Conservation (phyloP, 2,797 vertebrate genomes). For the Hephaestus fuliginosus region DNA sequence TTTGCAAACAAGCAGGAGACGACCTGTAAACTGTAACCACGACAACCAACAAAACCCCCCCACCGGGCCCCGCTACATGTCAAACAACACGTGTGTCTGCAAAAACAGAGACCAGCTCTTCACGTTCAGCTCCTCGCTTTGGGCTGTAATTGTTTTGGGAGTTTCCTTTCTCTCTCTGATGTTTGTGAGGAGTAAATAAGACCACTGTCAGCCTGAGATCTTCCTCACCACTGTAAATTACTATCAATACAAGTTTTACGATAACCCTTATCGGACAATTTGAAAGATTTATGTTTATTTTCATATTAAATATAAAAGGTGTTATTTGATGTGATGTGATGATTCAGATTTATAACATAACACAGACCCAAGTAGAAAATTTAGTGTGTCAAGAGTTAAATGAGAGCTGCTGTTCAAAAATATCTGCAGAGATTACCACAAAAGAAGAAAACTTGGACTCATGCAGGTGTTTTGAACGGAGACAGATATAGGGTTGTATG, state of each 20-base stretch:
- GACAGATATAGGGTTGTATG: not conserved
- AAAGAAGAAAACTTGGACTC: too few relatives aligned
- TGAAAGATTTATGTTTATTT: not conserved
- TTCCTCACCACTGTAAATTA: too few relatives aligned
- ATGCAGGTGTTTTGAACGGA: too few relatives aligned
- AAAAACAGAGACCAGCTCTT: not conserved
- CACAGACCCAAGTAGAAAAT: too few relatives aligned
- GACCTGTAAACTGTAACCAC: slow-evolving; percentile 20
- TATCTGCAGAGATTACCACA: too few relatives aligned
- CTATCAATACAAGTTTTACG: too few relatives aligned
- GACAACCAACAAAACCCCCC: not conserved
- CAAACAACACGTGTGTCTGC: not conserved
- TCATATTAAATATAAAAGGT: not conserved
- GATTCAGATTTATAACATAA: too few relatives aligned
- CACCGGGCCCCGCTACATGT: not conserved
- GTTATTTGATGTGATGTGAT: not conserved
- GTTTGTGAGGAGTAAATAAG: not conserved
- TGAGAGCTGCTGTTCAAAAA: too few relatives aligned
- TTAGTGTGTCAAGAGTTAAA: too few relatives aligned
- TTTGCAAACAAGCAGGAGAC: slow-evolving; percentile 4
- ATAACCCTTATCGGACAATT: not conserved
- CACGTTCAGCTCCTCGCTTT: not conserved
- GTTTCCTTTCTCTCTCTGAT: not conserved
- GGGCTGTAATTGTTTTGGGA: not conserved
- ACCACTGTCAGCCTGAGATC: not conserved